phyloP scores from a whole-genome alignment of 2,113 vertebrate species.

The Centrocercus urophasianus region DNA sequence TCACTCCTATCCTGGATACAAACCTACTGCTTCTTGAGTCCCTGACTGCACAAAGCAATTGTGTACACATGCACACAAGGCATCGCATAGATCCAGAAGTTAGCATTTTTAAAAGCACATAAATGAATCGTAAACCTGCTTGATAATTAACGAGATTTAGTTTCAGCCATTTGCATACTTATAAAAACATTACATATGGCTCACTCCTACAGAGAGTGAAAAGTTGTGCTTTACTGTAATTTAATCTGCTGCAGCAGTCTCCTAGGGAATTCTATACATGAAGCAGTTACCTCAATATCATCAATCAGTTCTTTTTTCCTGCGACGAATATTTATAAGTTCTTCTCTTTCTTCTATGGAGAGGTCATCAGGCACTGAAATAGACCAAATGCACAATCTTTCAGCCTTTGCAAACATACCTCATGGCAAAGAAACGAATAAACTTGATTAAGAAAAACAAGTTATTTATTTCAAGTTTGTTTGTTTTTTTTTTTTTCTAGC shows the following conservation, averaged over 20 bases:
- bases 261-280: not conserved
- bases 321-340: constrained; percentile 93
- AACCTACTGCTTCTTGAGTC: not conserved
- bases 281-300: constrained; percentile 92
- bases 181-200: not conserved
- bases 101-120: not conserved
- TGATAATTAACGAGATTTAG: not conserved
- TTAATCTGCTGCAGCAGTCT: not conserved
- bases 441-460: not conserved
- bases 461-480: not conserved
- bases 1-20: not conserved
- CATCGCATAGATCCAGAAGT: not conserved
- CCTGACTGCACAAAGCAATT: not conserved
- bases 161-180: not conserved
- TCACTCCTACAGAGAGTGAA: not conserved
- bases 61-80: not conserved
- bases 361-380: constrained; percentile 93
- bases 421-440: not conserved
- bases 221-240: not conserved
- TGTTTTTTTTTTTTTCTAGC: not conserved
- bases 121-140: not conserved
- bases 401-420: not conserved
- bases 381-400: not conserved
- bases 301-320: constrained; percentile 96
- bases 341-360: constrained; percentile 93